Base-by-base conservation (phyloP, 1,140 invertebrate species). In the Diorhabda sublineata region DNA sequence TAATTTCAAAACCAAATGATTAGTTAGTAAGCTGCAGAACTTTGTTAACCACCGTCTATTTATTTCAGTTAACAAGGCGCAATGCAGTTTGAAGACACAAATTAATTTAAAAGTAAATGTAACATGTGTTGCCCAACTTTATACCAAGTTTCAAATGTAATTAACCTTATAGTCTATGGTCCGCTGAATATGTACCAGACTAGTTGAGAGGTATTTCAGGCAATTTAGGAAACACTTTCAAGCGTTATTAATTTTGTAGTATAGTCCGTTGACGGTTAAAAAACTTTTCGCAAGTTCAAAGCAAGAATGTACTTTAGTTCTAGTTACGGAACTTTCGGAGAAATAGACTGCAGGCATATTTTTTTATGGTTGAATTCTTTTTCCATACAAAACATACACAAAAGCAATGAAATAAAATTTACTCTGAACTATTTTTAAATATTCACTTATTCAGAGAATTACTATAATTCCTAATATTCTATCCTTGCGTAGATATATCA, bases 1-100 rank as follows among this genome's bases (percentile, higher is more conserved):
- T 73, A 67, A 73, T 73, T 73, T 67, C 62, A 45, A 71, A 71
- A 71, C 72, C 72, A 68, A 73, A 71, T 69, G 72, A 73, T 73
- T 73, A 73, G 72, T 73, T 71, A 71, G 72, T 58, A 66, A 73
- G 66, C 72, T 69, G 67, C 72, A 73, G 42, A 70, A 71, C 66
- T 70, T 43, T 69, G 66, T 57, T 44, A 68, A 68, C 69, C 60
- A 64, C 68, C 69, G 61, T 72, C 69, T 70, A 70, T 70, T 70
- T 70, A 66, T 69, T 56, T 70, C 68, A 69, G 59, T 68, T 68
- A 44, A 45, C 66, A 56, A 63, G 45, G 67, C 42, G 58, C 62
- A 52, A 26, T 66, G 61, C 11, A 67, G 66, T 64, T 26, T 64
- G 58, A 72, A 70, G 71, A 70, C 69, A 70, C 66, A 72, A 72